Percentiles rank a stretch among this genome's conserved stretches.
These are phyloP conservation scores for Octomys mimax DNA, from an alignment of 2,797 vertebrate species.

Conservation along the genomic window DNA sequence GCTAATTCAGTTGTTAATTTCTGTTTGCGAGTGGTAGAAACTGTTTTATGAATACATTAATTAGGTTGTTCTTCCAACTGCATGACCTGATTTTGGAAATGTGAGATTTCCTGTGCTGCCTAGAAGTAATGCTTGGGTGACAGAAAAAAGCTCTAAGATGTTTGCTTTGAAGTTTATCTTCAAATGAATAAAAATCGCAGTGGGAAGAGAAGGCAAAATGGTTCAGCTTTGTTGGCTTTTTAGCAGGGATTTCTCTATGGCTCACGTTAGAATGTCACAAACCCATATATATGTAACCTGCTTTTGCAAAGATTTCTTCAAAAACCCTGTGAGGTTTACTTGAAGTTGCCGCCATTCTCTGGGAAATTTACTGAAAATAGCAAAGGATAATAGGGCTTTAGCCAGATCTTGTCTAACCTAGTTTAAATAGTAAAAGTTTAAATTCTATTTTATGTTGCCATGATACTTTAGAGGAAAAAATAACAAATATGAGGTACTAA, in stretches of 20 bases:
- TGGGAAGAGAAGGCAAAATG: slow-evolving; percentile 53
- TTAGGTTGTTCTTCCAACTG: slow-evolving; percentile 55
- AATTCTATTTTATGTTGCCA: slow-evolving; percentile 61
- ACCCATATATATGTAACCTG: slow-evolving; percentile 47
- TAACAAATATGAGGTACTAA: slow-evolving; percentile 33
- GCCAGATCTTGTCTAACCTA: slow-evolving; percentile 25
- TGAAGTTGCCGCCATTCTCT: slow-evolving; percentile 55
- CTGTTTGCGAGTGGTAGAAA: not conserved
- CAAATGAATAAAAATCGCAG: slow-evolving; percentile 77
- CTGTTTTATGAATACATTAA: slow-evolving; percentile 58
- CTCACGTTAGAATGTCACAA: slow-evolving; percentile 66
- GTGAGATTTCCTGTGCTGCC: slow-evolving; percentile 64
- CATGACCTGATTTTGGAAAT: slow-evolving; percentile 75
- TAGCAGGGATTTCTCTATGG: slow-evolving; percentile 58
- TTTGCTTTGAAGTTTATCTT: slow-evolving; percentile 78
- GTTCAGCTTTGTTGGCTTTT: slow-evolving; percentile 71
- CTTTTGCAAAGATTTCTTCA: slow-evolving; percentile 67
- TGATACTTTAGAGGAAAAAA: not conserved
- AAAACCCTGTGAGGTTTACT: slow-evolving; percentile 68
- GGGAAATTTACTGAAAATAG: slow-evolving; percentile 55
- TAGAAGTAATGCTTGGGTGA: slow-evolving; percentile 68
- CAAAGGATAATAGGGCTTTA: slow-evolving; percentile 51
- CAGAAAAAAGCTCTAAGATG: slow-evolving; percentile 71
- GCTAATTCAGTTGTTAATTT: not conserved
- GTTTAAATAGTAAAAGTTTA: slow-evolving; percentile 66